A percentile compares a stretch with the other conserved stretches of the same genome.
Conservation (phyloP, 2,888 invertebrate genomes). For the Tromatobia lineatoria region DNA sequence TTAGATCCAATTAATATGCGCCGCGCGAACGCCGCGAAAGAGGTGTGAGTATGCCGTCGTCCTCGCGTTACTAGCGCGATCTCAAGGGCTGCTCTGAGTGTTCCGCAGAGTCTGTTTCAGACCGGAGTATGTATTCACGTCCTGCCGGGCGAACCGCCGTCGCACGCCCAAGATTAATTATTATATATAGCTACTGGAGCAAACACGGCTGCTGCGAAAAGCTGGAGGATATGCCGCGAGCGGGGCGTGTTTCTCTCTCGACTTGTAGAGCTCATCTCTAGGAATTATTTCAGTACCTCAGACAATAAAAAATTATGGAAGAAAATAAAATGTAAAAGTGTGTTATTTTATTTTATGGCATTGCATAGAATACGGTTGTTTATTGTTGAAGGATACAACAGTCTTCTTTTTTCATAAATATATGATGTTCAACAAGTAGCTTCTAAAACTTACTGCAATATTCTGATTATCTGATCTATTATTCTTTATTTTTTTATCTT, state of each 20-base stretch:
- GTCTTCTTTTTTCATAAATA: no score
- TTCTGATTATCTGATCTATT: no score
- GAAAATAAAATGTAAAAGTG: neutral
- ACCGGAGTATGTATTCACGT: neutral
- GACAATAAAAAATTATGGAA: neutral
- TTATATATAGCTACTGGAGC: neutral
- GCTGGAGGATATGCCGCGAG: neutral
- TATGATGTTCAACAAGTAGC: no score
- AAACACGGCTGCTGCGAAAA: neutral
- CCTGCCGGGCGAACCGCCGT: neutral
- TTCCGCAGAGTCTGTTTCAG: neutral
- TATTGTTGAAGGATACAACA: no score
- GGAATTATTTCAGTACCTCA: neutral
- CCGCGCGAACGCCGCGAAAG: neutral
- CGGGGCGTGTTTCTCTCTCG: neutral
- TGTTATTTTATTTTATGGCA: no score
- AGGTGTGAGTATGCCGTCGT: neutral
- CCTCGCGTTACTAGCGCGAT: constrained; percentile 1
- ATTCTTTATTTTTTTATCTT: no score
- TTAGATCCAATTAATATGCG: neutral
- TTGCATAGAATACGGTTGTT: no score
- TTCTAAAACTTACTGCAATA: no score
- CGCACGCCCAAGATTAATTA: neutral
- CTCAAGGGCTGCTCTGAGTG: neutral
- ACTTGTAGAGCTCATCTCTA: neutral